Percentiles rank a stretch among this genome's conserved stretches.
phyloP scores from a whole-genome alignment of 2,888 invertebrate species.

The Caenorhabditis sp. region DNA sequence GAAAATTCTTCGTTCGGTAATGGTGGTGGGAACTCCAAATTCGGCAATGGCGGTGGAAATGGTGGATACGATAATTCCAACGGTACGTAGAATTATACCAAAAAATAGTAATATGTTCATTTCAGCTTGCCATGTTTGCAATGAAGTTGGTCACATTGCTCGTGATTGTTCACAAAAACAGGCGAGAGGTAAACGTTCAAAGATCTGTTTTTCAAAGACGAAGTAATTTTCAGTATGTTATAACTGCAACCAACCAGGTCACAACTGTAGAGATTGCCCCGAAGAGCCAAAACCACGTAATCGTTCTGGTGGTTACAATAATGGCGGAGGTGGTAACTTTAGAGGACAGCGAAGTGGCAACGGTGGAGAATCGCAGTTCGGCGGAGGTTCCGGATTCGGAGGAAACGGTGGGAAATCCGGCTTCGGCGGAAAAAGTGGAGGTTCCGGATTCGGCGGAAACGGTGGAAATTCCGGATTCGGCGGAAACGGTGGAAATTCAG shows the following conservation, averaged over 20 bases:
- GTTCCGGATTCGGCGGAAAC: constrained; percentile 7
- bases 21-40: not conserved
- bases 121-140: constrained; percentile 32
- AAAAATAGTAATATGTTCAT: not conserved
- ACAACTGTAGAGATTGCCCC: constrained; percentile 34
- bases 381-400: not conserved
- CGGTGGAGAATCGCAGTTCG: not conserved
- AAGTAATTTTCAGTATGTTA: constrained; percentile 18
- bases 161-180: constrained; percentile 25
- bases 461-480: constrained; percentile 1
- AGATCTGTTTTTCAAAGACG: not conserved
- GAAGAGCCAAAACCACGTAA: constrained; percentile 21
- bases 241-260: constrained; percentile 44
- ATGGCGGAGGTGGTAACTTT: constrained; percentile 5
- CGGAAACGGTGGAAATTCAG: constrained; percentile 4
- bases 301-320: constrained; percentile 1
- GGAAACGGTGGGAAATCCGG: not conserved
- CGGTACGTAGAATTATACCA: not conserved
- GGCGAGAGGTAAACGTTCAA: constrained; percentile 8
- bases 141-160: constrained; percentile 13
- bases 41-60: constrained; percentile 1
- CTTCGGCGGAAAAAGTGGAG: constrained; percentile 14
- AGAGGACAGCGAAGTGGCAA: not conserved
- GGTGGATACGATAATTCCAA: not conserved
- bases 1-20: constrained; percentile 10